phyloP scores from a whole-genome alignment of 2,797 vertebrate genomes.

The Lacerta bilineata region DNA sequence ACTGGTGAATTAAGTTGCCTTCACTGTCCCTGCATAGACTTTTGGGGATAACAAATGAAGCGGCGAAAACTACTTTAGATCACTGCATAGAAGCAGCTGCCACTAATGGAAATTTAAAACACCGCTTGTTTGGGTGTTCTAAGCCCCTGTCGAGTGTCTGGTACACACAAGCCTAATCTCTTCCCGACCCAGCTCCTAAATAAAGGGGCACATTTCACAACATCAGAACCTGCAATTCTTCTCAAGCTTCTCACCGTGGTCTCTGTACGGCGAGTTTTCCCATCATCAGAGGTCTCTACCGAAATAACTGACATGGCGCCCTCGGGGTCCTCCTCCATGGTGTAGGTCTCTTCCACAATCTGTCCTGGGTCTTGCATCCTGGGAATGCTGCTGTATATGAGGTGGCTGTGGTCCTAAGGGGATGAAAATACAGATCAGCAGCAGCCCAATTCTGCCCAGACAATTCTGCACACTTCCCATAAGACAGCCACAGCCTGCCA shows the following conservation, averaged over 20 bases:
- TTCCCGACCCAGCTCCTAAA: background rate
- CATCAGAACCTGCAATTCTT: rapidly evolving
- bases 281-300: constrained; percentile 90
- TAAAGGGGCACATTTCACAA: background rate
- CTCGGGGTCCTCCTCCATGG: constrained; percentile 89
- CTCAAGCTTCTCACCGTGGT: constrained; percentile 83
- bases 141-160: no score
- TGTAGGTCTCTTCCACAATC: constrained; percentile 89
- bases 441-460: background rate
- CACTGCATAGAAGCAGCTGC: background rate
- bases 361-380: constrained; percentile 96
- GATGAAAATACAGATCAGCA: constrained; percentile 5
- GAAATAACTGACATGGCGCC: constrained; percentile 86
- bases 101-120: background rate
- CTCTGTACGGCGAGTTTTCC: constrained; percentile 91
- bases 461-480: background rate
- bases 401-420: constrained; percentile 81
- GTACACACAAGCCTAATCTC: background rate
- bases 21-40: background rate
- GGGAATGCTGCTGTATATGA: constrained; percentile 82
- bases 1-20: background rate
- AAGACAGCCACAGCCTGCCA: background rate
- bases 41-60: constrained; percentile 8
- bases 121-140: background rate
- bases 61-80: background rate